Base-by-base conservation (phyloP, 2,113 vertebrate genomes). In the Alexandromys fortis region DNA sequence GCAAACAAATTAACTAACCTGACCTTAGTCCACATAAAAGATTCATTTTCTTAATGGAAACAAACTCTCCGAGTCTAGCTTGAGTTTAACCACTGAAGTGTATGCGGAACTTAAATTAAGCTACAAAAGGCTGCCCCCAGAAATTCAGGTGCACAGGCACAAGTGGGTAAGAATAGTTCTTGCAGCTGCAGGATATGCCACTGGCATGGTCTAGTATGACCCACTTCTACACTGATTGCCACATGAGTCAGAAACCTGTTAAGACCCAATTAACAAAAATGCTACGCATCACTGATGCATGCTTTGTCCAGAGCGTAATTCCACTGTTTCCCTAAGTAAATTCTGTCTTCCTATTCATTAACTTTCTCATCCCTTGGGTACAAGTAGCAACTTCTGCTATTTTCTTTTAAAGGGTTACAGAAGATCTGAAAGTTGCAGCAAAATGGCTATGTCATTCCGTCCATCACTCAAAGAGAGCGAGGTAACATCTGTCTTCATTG, bases 261-360 rank as follows among this genome's bases (percentile, higher is more conserved):
- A 99, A 99, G 98, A 98, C 98, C 98, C 98, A 99, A 99, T 99
- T 99, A 99, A 99, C 98, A 98, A 98, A 99, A 98, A 98, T 95
- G 98, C 96, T 98, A 98, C 96, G 98, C 98, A 98, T 98, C 98
- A 98, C 86, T 95, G 98, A 98, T 98, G 98, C 98, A 33, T 98
- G 98, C 97, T 98, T 98, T 98, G 98, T 98, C 98, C 98, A 97
- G 98, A 98, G 98, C 97, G 98, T 98, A 98, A 99, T 98, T 98
- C 98, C 97, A 94, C 97, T 92, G 95, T 98, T 98, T 98, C 98
- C 98, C 97, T 98, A 98, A 98, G 97, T 98, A 98, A 98, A 98
- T 98, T 98, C 98, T 98, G 97, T 89, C 97, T 98, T 99, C 98
- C 98, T 98, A 98, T 94, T 98, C 98, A 98, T 99, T 98, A 99